Percentiles rank a stretch among this genome's conserved stretches.
These are phyloP conservation scores for Eupithecia insigniata DNA, from an alignment of 2,888 invertebrate genomes.

Conservation along the genomic window DNA sequence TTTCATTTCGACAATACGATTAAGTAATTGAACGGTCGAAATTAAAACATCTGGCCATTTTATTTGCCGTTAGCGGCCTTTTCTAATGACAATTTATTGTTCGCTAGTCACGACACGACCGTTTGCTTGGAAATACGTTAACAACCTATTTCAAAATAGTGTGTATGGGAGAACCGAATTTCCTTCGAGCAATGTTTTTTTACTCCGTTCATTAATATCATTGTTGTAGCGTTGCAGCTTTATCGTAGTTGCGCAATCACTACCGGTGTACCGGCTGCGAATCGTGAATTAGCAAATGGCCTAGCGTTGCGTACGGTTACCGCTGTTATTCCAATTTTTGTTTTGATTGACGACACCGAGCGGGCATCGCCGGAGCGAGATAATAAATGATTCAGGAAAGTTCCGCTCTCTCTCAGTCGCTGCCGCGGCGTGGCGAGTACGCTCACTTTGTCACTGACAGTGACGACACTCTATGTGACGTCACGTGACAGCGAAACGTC, in stretches of 20 bases:
- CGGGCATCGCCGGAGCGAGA: conserved; percentile 43
- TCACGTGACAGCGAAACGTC: conserved; percentile 45
- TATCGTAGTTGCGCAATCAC: conserved; percentile 44
- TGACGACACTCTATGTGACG: conserved; percentile 49
- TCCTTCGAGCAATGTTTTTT: conserved; percentile 38
- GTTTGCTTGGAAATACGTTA: conserved; percentile 9
- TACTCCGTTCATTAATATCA: conserved; percentile 32
- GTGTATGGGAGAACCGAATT: conserved; percentile 30
- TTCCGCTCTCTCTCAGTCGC: conserved; percentile 37
- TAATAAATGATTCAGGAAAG: conserved; percentile 60
- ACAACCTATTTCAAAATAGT: conserved; percentile 22
- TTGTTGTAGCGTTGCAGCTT: conserved; percentile 35
- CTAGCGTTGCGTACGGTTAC: conserved; percentile 42
- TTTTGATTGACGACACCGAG: conserved; percentile 48
- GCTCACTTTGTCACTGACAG: conserved; percentile 42
- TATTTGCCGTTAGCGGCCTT: conserved; percentile 22
- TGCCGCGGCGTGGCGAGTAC: conserved; percentile 25
- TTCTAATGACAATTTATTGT: conserved; percentile 23
- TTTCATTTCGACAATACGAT: conserved; percentile 32
- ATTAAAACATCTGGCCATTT: conserved; percentile 31
- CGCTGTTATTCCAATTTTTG: conserved; percentile 45
- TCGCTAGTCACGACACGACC: conserved; percentile 24
- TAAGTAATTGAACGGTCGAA: conserved; percentile 36
- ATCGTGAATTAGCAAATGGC: conserved; percentile 39
- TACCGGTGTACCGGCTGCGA: conserved; percentile 42